Percentiles rank a stretch among this genome's conserved stretches.
Conservation (phyloP, 2,797 vertebrate species). For the Caiman crocodilus region DNA sequence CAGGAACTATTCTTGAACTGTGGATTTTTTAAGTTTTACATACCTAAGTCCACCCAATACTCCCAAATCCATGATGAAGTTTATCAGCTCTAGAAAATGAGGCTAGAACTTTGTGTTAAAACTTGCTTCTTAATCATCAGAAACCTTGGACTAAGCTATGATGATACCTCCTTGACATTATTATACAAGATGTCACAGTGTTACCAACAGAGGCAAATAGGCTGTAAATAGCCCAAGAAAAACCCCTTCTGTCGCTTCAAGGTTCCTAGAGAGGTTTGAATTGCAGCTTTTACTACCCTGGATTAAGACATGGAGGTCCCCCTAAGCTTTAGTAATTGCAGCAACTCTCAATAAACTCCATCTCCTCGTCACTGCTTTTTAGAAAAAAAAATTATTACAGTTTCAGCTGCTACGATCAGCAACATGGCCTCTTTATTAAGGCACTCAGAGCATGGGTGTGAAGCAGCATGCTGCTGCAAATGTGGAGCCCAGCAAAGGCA, state of each 20-base stretch:
- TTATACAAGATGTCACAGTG: not conserved
- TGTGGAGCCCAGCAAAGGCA: accelerated
- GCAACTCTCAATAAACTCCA: not conserved
- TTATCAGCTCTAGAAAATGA: not conserved
- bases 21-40: not conserved
- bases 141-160: not conserved
- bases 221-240: not conserved
- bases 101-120: not conserved
- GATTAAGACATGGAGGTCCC: not conserved
- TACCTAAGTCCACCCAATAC: not conserved
- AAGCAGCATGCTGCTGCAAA: accelerated
- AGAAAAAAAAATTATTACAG: not conserved
- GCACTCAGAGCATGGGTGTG: not conserved
- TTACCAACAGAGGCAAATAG: not conserved
- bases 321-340: not conserved
- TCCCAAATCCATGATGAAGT: not conserved
- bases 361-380: accelerated
- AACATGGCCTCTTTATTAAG: not conserved
- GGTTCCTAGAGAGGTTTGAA: not conserved
- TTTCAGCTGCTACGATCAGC: not conserved
- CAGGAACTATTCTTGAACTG: not conserved
- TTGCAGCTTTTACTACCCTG: not conserved
- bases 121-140: not conserved
- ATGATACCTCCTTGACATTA: not conserved
- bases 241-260: not conserved